phyloP scores from a whole-genome alignment of 2,113 vertebrate species.

The Dipodomys ordii region DNA sequence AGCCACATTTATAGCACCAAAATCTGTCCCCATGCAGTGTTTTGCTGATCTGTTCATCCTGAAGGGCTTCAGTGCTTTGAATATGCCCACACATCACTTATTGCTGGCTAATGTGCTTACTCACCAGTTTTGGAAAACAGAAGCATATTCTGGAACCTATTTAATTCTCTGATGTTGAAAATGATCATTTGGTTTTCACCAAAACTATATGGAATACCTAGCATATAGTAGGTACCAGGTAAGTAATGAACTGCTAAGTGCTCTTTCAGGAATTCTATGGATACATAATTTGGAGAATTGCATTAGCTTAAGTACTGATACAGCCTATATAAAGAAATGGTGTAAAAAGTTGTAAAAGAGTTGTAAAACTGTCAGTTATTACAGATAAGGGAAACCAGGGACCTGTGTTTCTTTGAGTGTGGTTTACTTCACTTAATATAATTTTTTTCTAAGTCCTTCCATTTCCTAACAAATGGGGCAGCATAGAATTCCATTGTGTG shows the following conservation, averaged over 20 bases:
- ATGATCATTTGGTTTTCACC: conserved; percentile 9
- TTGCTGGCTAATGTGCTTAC: conserved; percentile 47
- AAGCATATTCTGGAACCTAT: conserved; percentile 39
- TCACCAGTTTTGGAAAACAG: conserved; percentile 62
- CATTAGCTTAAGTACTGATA: background rate
- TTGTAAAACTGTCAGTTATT: background rate
- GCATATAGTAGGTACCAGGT: background rate
- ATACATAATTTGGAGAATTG: background rate
- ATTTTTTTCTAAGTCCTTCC: too few relatives aligned
- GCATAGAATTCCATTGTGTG: too few relatives aligned
- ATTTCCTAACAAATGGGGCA: too few relatives aligned
- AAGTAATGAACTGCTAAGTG: background rate
- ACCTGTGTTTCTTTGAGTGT: too few relatives aligned
- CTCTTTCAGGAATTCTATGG: conserved; percentile 19
- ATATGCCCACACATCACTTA: background rate
- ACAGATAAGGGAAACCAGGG: too few relatives aligned
- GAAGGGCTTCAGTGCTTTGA: conserved; percentile 57
- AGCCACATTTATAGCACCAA: conserved; percentile 28
- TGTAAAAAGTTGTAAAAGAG: background rate
- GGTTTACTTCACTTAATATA: too few relatives aligned
- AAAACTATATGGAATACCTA: background rate
- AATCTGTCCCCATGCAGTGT: conserved; percentile 16
- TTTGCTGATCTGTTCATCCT: conserved; percentile 65
- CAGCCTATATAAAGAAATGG: background rate
- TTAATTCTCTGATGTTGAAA: conserved; percentile 63